These are phyloP conservation scores for Paradisaea rubra DNA, from an alignment of 2,113 vertebrate genomes.

Conservation along the genomic window DNA sequence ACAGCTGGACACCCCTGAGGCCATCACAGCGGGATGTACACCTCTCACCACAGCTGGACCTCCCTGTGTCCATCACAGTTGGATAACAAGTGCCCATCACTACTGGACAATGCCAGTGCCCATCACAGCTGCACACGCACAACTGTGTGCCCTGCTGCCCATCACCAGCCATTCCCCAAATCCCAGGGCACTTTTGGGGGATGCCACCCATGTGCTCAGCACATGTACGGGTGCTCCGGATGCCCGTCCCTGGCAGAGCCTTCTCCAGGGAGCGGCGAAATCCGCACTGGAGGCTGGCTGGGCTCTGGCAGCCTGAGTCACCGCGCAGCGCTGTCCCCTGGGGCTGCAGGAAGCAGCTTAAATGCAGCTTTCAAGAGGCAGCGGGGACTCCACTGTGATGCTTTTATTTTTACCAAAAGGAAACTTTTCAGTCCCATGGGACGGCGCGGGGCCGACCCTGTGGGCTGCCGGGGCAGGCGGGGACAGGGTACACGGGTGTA, in stretches of 20 bases:
- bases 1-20: background rate
- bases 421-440: background rate
- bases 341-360: slow-evolving; percentile 30
- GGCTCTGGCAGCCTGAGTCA: slow-evolving; percentile 48
- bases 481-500: rapidly evolving
- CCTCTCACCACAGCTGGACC: background rate
- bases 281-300: background rate
- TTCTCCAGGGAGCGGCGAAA: background rate
- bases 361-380: slow-evolving; percentile 34
- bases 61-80: background rate
- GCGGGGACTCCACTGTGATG: background rate
- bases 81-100: background rate
- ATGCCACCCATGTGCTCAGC: background rate
- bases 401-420: background rate
- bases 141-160: background rate
- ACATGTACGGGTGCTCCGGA: background rate
- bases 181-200: background rate
- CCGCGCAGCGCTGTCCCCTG: background rate
- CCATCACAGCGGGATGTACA: background rate
- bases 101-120: too few species aligned
- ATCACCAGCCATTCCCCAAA: background rate
- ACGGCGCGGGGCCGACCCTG: background rate
- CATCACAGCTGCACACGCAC: background rate
- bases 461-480: background rate
- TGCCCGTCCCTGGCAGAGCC: rapidly evolving